Evolutionary conservation across 2,113 vertebrate species (phyloP).

Genomic region (Etheostoma cragini): DNA sequence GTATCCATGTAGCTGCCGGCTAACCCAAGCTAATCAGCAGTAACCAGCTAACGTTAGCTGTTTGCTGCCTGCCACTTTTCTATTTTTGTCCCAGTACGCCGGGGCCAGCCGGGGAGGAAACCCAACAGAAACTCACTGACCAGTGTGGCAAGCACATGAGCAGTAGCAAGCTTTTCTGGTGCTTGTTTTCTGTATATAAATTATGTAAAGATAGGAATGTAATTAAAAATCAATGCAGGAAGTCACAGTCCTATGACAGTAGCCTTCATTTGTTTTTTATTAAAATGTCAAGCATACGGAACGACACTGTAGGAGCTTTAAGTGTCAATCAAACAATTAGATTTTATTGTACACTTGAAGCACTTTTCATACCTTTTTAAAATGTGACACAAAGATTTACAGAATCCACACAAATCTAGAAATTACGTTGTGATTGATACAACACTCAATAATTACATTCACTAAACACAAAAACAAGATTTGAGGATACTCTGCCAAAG

Average conservation of each 20-base stretch:
- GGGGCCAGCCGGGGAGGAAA: conserved; percentile 41
- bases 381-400: too few species aligned
- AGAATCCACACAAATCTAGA: too few species aligned
- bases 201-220: conserved; percentile 27
- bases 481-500: too few species aligned
- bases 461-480: too few species aligned
- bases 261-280: conserved; percentile 3
- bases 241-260: conserved; percentile 14
- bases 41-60: conserved; percentile 21
- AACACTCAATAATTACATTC: too few species aligned
- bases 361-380: too few species aligned
- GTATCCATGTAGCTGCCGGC: conserved; percentile 38
- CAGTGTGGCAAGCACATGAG: neutral
- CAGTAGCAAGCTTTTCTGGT: neutral
- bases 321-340: too few species aligned
- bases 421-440: too few species aligned
- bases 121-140: conserved; percentile 31
- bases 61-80: conserved; percentile 55
- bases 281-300: neutral
- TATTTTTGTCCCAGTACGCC: conserved; percentile 70
- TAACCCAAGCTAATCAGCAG: conserved; percentile 21
- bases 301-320: neutral
- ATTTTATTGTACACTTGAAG: too few species aligned
- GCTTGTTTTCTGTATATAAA: neutral
- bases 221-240: conserved; percentile 48